Percentiles rank a stretch among this genome's conserved stretches.
Evolutionary conservation across 1,140 invertebrate species (phyloP).

Genomic region (Zaprionus vittiger): DNA sequence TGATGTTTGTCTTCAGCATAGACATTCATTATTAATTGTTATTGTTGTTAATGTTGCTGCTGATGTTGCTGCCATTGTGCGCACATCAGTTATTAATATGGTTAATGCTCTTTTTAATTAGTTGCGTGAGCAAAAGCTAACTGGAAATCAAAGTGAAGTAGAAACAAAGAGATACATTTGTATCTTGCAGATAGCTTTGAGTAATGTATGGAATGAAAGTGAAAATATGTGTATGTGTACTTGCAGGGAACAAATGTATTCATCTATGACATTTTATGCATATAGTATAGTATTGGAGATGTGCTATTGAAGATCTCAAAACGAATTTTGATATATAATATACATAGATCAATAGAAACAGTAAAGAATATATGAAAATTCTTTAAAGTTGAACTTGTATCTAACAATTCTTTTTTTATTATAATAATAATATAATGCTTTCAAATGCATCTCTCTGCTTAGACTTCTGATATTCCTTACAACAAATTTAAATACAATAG

Average conservation of each 20-base stretch:
- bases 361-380: too few relatives aligned
- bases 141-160: slow-evolving; percentile 7
- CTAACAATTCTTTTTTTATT: too few relatives aligned
- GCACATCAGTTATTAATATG: slow-evolving; percentile 71
- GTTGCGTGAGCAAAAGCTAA: slow-evolving; percentile 8
- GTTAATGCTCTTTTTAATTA: slow-evolving; percentile 52
- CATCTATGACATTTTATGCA: too few relatives aligned
- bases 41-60: slow-evolving; percentile 24
- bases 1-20: slow-evolving; percentile 72
- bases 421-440: too few relatives aligned
- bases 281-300: too few relatives aligned
- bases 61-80: slow-evolving; percentile 24
- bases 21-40: slow-evolving; percentile 59
- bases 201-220: neutral
- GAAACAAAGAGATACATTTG: neutral
- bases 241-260: too few relatives aligned
- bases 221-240: too few relatives aligned
- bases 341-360: too few relatives aligned
- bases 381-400: accelerated
- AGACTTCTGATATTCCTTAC: neutral
- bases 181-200: neutral
- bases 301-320: too few relatives aligned
- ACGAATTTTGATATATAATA: too few relatives aligned
- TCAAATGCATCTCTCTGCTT: too few relatives aligned
- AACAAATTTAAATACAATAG: neutral